Evolutionary conservation across 2,113 vertebrate species (phyloP).

Genomic region (Notarius lentiginosus): DNA sequence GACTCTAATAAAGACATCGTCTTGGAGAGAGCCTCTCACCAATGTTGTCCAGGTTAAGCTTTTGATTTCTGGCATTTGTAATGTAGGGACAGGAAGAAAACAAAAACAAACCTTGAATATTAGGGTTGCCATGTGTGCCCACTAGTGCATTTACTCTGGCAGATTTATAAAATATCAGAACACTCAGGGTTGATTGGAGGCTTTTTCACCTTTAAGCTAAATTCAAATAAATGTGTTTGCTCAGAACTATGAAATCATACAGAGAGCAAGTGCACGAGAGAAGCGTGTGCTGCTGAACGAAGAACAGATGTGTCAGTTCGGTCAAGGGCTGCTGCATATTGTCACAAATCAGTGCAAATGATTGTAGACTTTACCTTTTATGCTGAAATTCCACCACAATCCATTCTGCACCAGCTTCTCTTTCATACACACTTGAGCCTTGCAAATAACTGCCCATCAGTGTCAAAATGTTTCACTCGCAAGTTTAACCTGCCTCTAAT

Average conservation of each 20-base stretch:
- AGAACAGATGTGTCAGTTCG: conserved; percentile 1
- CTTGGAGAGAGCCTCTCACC: conserved; percentile 29
- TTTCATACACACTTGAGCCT: conserved; percentile 52
- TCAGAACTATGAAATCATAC: conserved; percentile 18
- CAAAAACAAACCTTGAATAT: conserved; percentile 64
- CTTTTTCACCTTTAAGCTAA: conserved; percentile 52
- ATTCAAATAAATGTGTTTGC: conserved; percentile 43
- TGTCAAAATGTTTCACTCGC: conserved; percentile 75
- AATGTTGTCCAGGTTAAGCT: conserved; percentile 50
- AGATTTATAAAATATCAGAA: conserved; percentile 61
- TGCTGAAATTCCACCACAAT: conserved; percentile 10
- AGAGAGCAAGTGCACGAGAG: neutral
- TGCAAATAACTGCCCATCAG: conserved; percentile 73
- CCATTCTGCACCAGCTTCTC: too few relatives aligned
- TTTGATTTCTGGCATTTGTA: conserved; percentile 65
- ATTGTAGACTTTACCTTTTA: conserved; percentile 27
- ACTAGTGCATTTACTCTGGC: conserved; percentile 44
- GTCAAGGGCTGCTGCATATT: conserved; percentile 3
- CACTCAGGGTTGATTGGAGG: conserved; percentile 66
- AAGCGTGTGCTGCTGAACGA: neutral
- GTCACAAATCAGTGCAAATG: conserved; percentile 46
- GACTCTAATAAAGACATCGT: conserved; percentile 62
- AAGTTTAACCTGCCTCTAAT: conserved; percentile 72
- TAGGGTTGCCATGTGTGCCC: conserved; percentile 61
- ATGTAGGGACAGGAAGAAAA: conserved; percentile 48